Conservation (phyloP, 2,113 vertebrate genomes). For the Capricornis sumatraensis region DNA sequence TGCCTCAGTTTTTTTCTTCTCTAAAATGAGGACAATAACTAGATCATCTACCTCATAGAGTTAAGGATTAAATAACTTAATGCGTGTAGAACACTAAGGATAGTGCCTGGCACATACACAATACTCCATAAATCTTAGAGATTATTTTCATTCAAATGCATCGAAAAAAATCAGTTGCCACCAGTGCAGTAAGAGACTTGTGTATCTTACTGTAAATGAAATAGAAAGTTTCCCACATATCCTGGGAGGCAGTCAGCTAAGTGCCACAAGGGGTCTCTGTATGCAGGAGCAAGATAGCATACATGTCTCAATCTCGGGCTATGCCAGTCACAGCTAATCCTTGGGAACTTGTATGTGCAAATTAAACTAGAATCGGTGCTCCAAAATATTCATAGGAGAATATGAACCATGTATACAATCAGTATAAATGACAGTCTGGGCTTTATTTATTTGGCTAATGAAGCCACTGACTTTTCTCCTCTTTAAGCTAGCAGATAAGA, state of each 20-base stretch:
- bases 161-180: neutral
- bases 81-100: too few species aligned
- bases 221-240: neutral
- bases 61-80: too few species aligned
- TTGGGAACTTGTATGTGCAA: neutral
- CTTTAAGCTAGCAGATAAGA: neutral
- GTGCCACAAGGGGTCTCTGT: neutral
- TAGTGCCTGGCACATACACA: neutral
- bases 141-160: neutral
- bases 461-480: neutral
- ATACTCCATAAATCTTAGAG: neutral
- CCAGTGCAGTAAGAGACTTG: neutral
- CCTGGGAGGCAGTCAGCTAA: neutral
- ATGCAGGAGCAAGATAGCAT: neutral
- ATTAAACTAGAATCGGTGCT: conserved; percentile 12
- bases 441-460: neutral
- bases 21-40: too few species aligned
- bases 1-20: too few species aligned
- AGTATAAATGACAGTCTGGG: neutral
- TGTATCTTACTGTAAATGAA: neutral
- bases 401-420: neutral
- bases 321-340: neutral
- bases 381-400: neutral
- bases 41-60: too few species aligned
- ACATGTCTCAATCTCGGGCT: neutral